Evolutionary conservation across 2,888 invertebrate genomes (phyloP).

Genomic region (Dioctria rufipes): DNA sequence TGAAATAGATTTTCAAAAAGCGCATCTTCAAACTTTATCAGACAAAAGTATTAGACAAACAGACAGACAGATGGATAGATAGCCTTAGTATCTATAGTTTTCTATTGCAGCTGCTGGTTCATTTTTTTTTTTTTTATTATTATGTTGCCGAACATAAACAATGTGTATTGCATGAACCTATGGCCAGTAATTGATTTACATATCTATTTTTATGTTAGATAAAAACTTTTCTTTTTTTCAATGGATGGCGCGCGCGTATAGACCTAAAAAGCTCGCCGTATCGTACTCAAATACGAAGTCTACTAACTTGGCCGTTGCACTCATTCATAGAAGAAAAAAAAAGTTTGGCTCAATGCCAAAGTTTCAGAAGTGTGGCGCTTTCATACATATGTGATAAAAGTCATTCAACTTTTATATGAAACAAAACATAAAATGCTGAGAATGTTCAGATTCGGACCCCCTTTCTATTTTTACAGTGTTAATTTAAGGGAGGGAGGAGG

Average conservation of each 20-base stretch:
- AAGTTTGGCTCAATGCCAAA: constrained; percentile 1
- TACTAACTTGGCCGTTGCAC: constrained; percentile 18
- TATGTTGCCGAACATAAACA: neutral
- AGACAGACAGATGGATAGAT: no score
- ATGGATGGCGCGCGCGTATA: neutral
- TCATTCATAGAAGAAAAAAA: constrained; percentile 7
- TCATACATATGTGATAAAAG: constrained; percentile 20
- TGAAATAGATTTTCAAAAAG: neutral
- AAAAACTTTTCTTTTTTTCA: neutral
- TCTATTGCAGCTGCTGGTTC: neutral
- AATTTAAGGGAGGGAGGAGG: neutral
- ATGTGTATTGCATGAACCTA: neutral
- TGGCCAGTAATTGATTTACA: neutral
- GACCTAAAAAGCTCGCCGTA: neutral
- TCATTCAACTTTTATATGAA: constrained; percentile 20
- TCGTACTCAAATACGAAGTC: neutral
- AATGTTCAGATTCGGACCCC: neutral
- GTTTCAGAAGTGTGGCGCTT: constrained; percentile 30
- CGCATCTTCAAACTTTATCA: neutral
- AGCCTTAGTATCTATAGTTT: neutral
- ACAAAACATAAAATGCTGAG: constrained; percentile 18
- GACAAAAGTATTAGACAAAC: neutral
- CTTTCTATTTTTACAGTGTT: constrained; percentile 33
- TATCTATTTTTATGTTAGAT: neutral
- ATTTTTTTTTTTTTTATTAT: neutral